Evolutionary conservation across 37 sponge, comb jelly and placozoan species (phyloP), one percentile per base, ranked within the genome.

Genomic region (Diacarnus erythraeanus): DNA sequence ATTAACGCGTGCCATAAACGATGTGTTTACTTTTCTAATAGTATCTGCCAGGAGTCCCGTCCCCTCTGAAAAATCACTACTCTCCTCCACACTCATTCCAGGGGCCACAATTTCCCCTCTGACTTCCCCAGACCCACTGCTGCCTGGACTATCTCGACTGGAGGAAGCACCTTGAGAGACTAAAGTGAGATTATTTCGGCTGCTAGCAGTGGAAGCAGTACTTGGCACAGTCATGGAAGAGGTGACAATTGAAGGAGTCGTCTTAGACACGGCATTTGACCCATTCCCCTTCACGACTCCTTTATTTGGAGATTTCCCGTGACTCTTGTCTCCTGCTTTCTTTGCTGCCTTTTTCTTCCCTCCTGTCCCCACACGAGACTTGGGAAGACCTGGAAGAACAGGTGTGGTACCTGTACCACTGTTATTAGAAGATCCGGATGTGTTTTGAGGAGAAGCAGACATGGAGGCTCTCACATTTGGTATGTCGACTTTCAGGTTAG

Each of bases 31-130:
- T 26, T 79, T 68, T 1, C 75, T n/a, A 27, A 91, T 76, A 17
- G 92, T 87, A n/a, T 80, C 79, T 0, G 67, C 88, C 30, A 91
- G 57, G 17, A 91, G 70, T 10, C 92, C 88, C 41, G 47, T 76
- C 3, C 84, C 88, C 31, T 74, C 77, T 0, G 43, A 25, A 5
- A 86, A 39, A 3, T 64, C 69, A 18, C 27, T 30, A 0, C 29
- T 39, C 17, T 64, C 81, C 42, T 60, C 82, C 15, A 38, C 76
- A 5, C 51, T 9, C 54, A 38, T 70, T 27, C 75, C 59, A 29
- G 26, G 54, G 4, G 79, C 69, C 0, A 56, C 79, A 1, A 12
- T 69, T 30, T 40, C 83, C 22, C 74, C 74, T 41, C 74, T 74
- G 25, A 74, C 57, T 3, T 22, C 74, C 18, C 34, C 74, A 4